Evolutionary conservation across 1,140 invertebrate genomes (phyloP).

Genomic region (Drosophila gunungcola): DNA sequence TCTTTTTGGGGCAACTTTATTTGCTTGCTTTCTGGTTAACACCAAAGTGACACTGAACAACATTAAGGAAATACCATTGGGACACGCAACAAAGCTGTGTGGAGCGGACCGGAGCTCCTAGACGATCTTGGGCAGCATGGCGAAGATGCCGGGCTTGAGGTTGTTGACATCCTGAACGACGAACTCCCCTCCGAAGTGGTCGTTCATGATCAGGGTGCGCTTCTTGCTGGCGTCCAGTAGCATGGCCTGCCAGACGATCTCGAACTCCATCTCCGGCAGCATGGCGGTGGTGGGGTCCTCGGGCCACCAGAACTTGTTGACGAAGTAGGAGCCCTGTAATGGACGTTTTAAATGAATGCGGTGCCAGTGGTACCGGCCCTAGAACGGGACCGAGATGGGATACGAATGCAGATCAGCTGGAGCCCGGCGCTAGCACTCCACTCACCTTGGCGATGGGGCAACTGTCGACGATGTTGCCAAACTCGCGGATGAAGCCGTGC

Average conservation of each 20-base stretch:
- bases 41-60: conserved; percentile 38
- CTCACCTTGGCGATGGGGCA: conserved; percentile 77
- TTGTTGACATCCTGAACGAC: conserved; percentile 74
- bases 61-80: conserved; percentile 59
- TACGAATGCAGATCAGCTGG: conserved; percentile 7
- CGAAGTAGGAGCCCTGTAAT: conserved; percentile 79
- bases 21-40: conserved; percentile 34
- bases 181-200: conserved; percentile 68
- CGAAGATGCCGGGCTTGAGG: conserved; percentile 75
- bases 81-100: conserved; percentile 38
- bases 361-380: conserved; percentile 61
- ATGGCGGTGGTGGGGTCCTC: conserved; percentile 75
- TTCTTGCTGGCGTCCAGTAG: conserved; percentile 70
- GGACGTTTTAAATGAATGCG: conserved; percentile 46
- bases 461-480: conserved; percentile 68
- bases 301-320: conserved; percentile 81
- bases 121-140: conserved; percentile 63
- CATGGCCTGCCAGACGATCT: conserved; percentile 59
- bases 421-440: not conserved
- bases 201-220: conserved; percentile 66
- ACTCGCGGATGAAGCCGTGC: conserved; percentile 66
- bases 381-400: conserved; percentile 30
- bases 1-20: conserved; percentile 30
- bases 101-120: conserved; percentile 12
- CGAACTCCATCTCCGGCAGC: conserved; percentile 74